Evolutionary conservation across 1,140 invertebrate genomes (phyloP), one percentile per base, ranked within the genome.

Genomic region (Heliothis subflexa): DNA sequence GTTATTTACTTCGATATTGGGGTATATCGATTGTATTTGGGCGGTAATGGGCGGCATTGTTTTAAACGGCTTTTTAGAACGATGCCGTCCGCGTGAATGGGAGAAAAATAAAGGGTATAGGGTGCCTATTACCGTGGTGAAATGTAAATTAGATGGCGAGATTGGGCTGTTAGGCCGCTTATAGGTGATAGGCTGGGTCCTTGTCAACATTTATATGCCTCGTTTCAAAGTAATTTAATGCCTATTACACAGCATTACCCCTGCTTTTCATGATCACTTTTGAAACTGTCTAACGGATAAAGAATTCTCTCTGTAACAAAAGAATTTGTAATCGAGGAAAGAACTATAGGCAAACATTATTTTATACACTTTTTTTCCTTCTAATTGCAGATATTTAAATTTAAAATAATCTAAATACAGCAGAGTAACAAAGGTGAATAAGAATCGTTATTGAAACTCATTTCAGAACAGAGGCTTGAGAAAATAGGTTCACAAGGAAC

Each of bases 11-110:
- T 28, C 40, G 57, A 47, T 61, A 50, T 74, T 61, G 57, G 55
- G 40, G 40, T 49, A 64, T 62, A 75, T 75, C 64, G 40, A 75
- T 75, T 64, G 73, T 52, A 75, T 64, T 75, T 66, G 40, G 62
- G 73, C 45, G 59, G 59, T 62, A 75, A 75, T 75, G 45, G 73
- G 73, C 73, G 73, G 73, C 50, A 75, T 25, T 62, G 73, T 75
- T 75, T 75, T 52, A 75, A 75, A 71, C n/a, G 49, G 50, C 14
- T 71, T 71, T 52, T 68, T 47, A 52, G 66, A 54, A 21, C 21
- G 55, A 13, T 47, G 47, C 57, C 21, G 14, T 49, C 45, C 11
- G 18, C 40, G 18, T 49, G 59, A 64, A 64, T 64, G 18, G 21
- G 25, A 62, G 33, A 73, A 59, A 57, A 59, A 59, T 59, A 59